Conservation (phyloP, 2,113 vertebrate genomes). For the Oncorhynchus tshawytscha region DNA sequence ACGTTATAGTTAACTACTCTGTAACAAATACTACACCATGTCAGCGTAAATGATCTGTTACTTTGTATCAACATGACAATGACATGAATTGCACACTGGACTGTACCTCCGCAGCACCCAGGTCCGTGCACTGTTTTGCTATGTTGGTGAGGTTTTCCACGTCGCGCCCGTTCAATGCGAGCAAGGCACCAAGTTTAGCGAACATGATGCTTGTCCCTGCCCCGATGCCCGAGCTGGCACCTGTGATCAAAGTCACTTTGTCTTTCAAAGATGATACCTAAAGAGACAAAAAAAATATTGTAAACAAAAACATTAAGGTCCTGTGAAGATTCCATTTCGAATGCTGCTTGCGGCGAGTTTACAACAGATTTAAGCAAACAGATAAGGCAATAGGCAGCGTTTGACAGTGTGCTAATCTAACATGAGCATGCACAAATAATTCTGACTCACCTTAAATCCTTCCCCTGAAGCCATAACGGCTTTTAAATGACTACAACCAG, state of each 20-base stretch:
- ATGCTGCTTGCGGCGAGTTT: too few species aligned
- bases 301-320: too few species aligned
- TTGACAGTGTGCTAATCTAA: not conserved
- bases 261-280: constrained; percentile 71
- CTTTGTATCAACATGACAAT: not conserved
- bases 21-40: not conserved
- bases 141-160: constrained; percentile 70
- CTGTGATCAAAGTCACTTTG: constrained; percentile 76
- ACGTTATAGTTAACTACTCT: too few species aligned
- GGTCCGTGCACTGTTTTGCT: constrained; percentile 60
- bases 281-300: not conserved
- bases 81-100: not conserved
- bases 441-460: constrained; percentile 53
- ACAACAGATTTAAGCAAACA: not conserved
- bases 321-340: too few species aligned
- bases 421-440: not conserved
- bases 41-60: not conserved
- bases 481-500: not conserved
- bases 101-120: constrained; percentile 60
- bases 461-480: constrained; percentile 56
- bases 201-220: constrained; percentile 74
- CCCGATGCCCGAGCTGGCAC: constrained; percentile 81
- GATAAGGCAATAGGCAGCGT: not conserved
- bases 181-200: constrained; percentile 70
- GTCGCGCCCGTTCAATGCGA: constrained; percentile 77